These are phyloP conservation scores for Germaria angustata DNA, from an alignment of 2,888 invertebrate genomes.

Conservation along the genomic window DNA sequence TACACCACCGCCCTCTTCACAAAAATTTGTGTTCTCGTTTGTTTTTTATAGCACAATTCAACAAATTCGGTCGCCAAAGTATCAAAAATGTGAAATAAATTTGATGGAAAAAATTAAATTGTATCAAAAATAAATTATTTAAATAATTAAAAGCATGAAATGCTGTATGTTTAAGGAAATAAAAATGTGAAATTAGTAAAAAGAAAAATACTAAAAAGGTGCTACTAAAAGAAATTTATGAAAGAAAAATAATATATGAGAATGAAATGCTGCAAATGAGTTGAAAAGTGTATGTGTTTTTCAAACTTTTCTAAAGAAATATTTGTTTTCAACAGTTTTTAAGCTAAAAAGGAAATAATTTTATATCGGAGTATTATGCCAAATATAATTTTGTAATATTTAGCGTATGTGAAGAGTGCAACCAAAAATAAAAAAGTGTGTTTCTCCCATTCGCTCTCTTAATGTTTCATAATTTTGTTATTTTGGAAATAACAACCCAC, in stretches of 20 bases:
- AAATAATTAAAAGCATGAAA: constrained; percentile 4
- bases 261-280: neutral
- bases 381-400: neutral
- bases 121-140: neutral
- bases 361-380: neutral
- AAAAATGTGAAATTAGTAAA: neutral
- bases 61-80: constrained; percentile 51
- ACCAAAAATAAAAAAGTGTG: neutral
- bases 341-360: neutral
- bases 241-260: neutral
- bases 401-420: constrained; percentile 20
- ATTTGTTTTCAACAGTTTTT: neutral
- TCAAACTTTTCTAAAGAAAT: neutral
- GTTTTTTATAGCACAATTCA: constrained; percentile 32
- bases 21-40: constrained; percentile 39
- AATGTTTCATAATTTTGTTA: neutral
- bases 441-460: neutral
- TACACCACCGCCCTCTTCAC: constrained; percentile 56
- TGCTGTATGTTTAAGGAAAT: neutral
- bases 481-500: neutral
- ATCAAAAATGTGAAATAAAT: constrained; percentile 37
- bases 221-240: neutral
- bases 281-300: neutral
- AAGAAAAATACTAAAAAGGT: neutral
- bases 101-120: constrained; percentile 21